Percentiles rank a stretch among this genome's conserved stretches.
These are phyloP conservation scores for Orchestes rusci DNA, from an alignment of 2,888 invertebrate genomes.

Conservation along the genomic window DNA sequence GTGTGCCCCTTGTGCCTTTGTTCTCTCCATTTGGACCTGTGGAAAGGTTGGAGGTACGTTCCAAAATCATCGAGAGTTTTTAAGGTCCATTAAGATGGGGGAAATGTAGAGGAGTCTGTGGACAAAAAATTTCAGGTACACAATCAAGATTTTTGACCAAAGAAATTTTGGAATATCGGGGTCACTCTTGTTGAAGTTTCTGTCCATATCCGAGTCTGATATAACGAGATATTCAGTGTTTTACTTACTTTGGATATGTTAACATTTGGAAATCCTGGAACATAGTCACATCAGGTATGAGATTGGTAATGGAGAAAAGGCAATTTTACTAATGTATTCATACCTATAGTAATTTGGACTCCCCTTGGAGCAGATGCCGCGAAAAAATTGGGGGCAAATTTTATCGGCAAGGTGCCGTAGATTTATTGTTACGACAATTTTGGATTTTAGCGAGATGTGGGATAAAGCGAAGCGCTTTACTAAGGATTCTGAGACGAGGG, in stretches of 20 bases:
- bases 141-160: no score
- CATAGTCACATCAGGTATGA: slow-evolving; percentile 17
- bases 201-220: no score
- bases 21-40: slow-evolving; percentile 7
- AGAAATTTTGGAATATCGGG: no score
- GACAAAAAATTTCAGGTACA: not conserved
- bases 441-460: slow-evolving; percentile 18
- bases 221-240: not conserved
- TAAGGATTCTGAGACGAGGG: no score
- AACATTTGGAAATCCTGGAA: slow-evolving; percentile 7
- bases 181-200: no score
- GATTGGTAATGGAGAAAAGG: slow-evolving; percentile 23
- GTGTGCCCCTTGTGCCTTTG: slow-evolving; percentile 20
- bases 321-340: slow-evolving; percentile 27
- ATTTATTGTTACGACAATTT: slow-evolving; percentile 26
- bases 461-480: no score
- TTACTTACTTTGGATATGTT: not conserved
- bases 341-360: slow-evolving; percentile 24
- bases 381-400: slow-evolving; percentile 26
- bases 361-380: slow-evolving; percentile 24
- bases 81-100: not conserved
- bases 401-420: slow-evolving; percentile 25
- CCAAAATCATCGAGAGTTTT: slow-evolving; percentile 4
- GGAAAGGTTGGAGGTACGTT: slow-evolving; percentile 5
- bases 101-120: no score